Evolutionary conservation across 2,888 invertebrate genomes (phyloP), one percentile per base, ranked within the genome.

Genomic region (Stramonita haemastoma): DNA sequence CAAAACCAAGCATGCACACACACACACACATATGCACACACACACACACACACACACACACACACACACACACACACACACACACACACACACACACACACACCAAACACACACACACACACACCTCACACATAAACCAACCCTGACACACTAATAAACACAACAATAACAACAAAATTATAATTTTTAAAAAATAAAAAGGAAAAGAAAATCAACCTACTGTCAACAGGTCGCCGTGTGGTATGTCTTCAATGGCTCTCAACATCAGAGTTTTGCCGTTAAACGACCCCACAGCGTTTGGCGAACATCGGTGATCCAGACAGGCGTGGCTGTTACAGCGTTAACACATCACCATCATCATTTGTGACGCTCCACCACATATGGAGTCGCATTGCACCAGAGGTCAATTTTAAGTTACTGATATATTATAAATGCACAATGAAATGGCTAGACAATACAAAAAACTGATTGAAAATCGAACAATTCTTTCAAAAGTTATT

Each of bases 231-330:
- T 98, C 97, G 92, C 98, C 96, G 91, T 96, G 96, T 0, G 97
- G 97, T 95, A 98, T 97, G 93, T 98, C 97, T 93, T 97, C 97
- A 11, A 97, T 96, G 2, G 97, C 97, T 93, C 98, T 97, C 90
- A 99, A 97, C 92, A 97, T 97, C 89, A 99, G 97, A 1, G 97
- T 97, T 86, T 97, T 98, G 0, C 98, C 98, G 93, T 98, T 97
- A 95, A 99, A 99, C 0, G 97, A 97, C 83, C 98, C 98, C 8
- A 98, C 97, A 0, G 98, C 98, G 96, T 98, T 98, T 0, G 99
- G 98, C 87, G 97, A 96, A 95, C 99, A 99, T 92, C 98, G 98
- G 96, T 99, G 99, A 96, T 99, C 98, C 87, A 98, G 97, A 73
- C 98, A 97, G 0, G 99, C 98, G 0, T 98, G 97, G 87, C 96